phyloP scores from a whole-genome alignment of 2,797 vertebrate genomes.

The Sorex maritimensis region DNA sequence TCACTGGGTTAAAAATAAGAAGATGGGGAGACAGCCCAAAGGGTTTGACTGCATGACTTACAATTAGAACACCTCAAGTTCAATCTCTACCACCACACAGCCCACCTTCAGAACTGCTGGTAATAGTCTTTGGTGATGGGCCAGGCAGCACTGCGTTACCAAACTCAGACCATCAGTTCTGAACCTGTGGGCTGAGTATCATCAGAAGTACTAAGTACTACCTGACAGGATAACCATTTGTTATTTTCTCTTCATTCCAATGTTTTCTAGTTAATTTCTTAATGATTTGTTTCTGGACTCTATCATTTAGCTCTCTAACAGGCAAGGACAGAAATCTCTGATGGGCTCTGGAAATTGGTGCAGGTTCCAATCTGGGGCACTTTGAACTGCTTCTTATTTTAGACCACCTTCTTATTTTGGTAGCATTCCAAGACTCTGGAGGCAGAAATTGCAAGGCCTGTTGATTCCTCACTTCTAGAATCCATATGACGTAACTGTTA shows the following conservation, averaged over 20 bases:
- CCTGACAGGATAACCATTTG: neutral
- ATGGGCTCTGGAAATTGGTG: neutral
- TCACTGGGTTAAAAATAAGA: neutral
- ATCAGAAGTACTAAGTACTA: too few species aligned
- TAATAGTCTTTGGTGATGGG: too few species aligned
- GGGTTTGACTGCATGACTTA: too few species aligned
- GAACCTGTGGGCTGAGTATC: too few species aligned
- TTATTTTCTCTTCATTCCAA: neutral
- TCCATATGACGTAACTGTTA: too few species aligned
- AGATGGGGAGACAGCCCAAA: too few species aligned
- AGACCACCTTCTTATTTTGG: neutral
- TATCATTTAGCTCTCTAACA: neutral
- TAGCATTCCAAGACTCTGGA: neutral
- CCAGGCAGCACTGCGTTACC: too few species aligned
- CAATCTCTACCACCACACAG: too few species aligned
- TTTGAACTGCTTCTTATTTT: neutral
- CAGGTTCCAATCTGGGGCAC: neutral
- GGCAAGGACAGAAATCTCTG: neutral
- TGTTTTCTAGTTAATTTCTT: neutral
- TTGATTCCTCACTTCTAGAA: too few species aligned
- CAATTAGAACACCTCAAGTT: too few species aligned
- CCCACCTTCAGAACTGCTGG: too few species aligned
- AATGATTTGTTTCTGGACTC: neutral
- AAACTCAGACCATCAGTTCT: too few species aligned
- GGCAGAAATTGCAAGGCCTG: neutral